Evolutionary conservation across 2,113 vertebrate species (phyloP), one percentile per base, ranked within the genome.

Genomic region (Smithornis capensis): DNA sequence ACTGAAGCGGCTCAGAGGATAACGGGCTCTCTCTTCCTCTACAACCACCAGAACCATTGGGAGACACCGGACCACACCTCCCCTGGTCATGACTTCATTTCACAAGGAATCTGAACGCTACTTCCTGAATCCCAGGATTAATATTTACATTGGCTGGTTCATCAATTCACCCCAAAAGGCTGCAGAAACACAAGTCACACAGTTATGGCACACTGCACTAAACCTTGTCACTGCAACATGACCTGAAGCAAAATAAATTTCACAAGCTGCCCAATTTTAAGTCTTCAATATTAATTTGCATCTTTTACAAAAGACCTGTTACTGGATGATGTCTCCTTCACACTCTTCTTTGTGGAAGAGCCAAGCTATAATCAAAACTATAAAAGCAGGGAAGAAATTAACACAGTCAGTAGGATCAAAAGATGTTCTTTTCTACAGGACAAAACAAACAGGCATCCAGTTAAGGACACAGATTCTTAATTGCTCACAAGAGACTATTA

Each of bases 401-500:
- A 76, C 65, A 68, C 18, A 95, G 31, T 7, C 80, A 56, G 22
- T 7, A 69, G 42, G 19, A 97, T 64, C 87, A 90, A 93, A 96
- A 74, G 8, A 56, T 18, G 19, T 33, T 83, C 14, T 73, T 90
- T 95, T 83, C 68, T 89, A 64, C 10, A 60, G 13, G 37, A 53
- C 40, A 45, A 37, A 78, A 83, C 83, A 56, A 47, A 49, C 65
- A 92, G 44, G 53, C 78, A 94, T 47, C 60, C 88, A 75, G 94
- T 87, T 95, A 92, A 91, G 76, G 62, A 84, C 37, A 92, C 42
- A 87, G 40, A 75, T 87, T 92, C 83, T 79, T 90, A 93, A 96
- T 71, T 89, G 86, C 83, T 95, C 57, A 88, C 76, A 67, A 85
- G 70, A 92, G 77, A 68, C 78, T 77, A 10, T 5, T 77, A 83